Conservation (phyloP, 2,797 vertebrate genomes). For the Poeciliopsis presidionis region DNA sequence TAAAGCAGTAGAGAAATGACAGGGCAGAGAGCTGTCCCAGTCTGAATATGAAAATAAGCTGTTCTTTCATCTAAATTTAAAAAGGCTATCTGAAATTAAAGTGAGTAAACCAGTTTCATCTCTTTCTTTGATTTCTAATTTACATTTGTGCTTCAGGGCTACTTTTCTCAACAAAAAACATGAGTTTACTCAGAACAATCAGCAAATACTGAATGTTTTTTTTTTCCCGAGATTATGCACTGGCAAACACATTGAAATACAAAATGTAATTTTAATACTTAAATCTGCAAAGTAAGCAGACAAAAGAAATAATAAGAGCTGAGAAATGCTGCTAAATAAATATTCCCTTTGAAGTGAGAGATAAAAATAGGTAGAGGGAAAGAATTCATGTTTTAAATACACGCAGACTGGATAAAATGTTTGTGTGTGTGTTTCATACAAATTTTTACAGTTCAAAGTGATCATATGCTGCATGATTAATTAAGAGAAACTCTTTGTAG, state of each 20-base stretch:
- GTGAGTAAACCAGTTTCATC: neutral
- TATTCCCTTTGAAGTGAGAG: slow-evolving; percentile 1
- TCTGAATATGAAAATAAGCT: neutral
- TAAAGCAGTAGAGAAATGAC: neutral
- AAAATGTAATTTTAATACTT: slow-evolving; percentile 19
- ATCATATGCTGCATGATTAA: slow-evolving; percentile 7
- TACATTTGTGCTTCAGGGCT: slow-evolving; percentile 12
- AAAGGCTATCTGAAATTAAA: neutral
- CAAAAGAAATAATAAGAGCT: neutral
- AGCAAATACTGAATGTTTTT: slow-evolving; percentile 22
- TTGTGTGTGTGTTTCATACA: neutral
- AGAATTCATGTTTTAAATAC: neutral
- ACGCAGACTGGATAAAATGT: neutral
- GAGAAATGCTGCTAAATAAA: neutral
- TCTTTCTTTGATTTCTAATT: slow-evolving; percentile 24
- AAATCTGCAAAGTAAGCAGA: neutral
- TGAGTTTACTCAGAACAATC: slow-evolving; percentile 14
- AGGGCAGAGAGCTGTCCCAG: neutral
- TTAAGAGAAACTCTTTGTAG: slow-evolving; percentile 1
- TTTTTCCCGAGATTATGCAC: slow-evolving; percentile 2
- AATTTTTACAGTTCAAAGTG: neutral
- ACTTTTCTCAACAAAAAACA: neutral
- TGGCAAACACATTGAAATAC: slow-evolving; percentile 31
- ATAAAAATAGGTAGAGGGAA: neutral
- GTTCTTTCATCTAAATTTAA: neutral